Evolutionary conservation across 2,888 invertebrate species (phyloP).

Genomic region (Coelopa pilipes): DNA sequence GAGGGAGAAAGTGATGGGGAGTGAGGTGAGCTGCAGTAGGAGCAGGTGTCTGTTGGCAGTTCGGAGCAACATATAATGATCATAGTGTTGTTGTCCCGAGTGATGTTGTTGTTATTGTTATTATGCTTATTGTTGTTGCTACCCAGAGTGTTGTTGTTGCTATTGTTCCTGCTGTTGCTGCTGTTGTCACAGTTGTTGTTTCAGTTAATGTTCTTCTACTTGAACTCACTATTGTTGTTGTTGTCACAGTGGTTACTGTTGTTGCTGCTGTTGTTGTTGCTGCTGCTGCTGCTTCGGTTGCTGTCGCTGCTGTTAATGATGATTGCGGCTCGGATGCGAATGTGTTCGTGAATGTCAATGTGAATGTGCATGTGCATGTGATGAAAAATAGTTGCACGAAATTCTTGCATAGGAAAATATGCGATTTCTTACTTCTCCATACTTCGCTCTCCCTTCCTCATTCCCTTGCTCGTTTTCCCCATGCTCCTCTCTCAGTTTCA

Average conservation of each 20-base stretch:
- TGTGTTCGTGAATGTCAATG: conserved; percentile 24
- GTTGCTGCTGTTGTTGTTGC: not conserved
- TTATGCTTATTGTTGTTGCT: too few species aligned
- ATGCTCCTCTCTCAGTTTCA: too few species aligned
- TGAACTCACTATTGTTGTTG: too few species aligned
- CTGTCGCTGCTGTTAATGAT: conserved; percentile 28
- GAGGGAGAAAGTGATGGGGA: too few species aligned
- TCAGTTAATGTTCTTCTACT: too few species aligned
- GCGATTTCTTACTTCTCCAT: not conserved
- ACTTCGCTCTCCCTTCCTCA: too few species aligned
- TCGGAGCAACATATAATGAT: conserved; percentile 13
- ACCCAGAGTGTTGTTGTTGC: too few species aligned
- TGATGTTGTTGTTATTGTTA: too few species aligned
- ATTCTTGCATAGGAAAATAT: conserved; percentile 19
- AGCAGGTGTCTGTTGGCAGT: conserved; percentile 9
- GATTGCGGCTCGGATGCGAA: conserved; percentile 11
- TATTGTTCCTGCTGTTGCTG: too few species aligned
- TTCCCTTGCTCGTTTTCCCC: too few species aligned
- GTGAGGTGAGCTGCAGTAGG: conserved; percentile 5
- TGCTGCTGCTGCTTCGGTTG: conserved; percentile 2
- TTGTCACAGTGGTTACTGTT: not conserved
- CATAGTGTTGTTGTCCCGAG: conserved; percentile 10
- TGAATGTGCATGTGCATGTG: conserved; percentile 16
- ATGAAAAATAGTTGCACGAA: conserved; percentile 25
- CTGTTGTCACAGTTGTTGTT: conserved; percentile 1